Evolutionary conservation across 2,797 vertebrate species (phyloP).

Genomic region (Melopsittacus undulatus): DNA sequence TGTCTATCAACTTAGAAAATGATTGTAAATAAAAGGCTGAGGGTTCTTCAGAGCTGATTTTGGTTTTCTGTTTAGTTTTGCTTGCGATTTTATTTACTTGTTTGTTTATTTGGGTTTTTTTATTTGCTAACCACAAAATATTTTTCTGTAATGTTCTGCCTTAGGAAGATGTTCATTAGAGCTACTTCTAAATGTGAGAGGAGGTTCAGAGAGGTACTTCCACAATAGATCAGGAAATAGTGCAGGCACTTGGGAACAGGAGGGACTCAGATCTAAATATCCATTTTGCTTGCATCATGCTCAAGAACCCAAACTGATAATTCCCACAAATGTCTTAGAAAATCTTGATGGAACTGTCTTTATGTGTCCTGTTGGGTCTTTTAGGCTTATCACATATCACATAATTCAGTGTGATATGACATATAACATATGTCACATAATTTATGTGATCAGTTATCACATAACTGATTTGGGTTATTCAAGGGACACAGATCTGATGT

Average conservation of each 20-base stretch:
- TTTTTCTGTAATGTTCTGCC: not conserved
- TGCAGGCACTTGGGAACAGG: not conserved
- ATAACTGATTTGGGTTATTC: not conserved
- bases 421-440: not conserved
- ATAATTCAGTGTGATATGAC: not conserved
- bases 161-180: not conserved
- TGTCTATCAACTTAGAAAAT: not conserved
- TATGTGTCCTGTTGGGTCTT: not conserved
- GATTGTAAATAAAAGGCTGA: not conserved
- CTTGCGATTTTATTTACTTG: not conserved
- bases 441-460: not conserved
- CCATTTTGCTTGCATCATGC: not conserved
- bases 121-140: not conserved
- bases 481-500: not conserved
- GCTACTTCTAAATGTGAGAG: not conserved
- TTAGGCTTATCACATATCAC: not conserved
- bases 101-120: not conserved
- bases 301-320: not conserved
- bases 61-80: not conserved
- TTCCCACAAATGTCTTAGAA: not conserved
- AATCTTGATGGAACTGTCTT: not conserved
- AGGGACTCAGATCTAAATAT: not conserved
- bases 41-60: not conserved
- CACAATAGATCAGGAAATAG: not conserved
- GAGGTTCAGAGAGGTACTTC: not conserved